A percentile compares a stretch with the other conserved stretches of the same genome.
Conservation (phyloP, 1,140 invertebrate species). For the Metaphire vulgaris region DNA sequence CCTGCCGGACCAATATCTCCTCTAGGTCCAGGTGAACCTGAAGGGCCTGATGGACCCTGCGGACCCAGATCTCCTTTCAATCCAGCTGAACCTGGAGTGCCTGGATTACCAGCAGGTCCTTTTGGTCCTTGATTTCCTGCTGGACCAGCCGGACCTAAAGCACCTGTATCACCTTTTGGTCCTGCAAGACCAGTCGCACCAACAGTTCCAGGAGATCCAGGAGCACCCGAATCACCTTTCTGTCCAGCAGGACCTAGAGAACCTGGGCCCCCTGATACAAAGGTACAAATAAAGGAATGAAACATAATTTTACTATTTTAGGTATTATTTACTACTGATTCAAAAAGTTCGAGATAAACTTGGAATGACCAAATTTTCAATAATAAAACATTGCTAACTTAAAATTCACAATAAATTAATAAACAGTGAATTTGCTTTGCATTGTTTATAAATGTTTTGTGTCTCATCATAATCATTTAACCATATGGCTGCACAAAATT, state of each 20-base stretch:
- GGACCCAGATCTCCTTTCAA: slow-evolving; percentile 54
- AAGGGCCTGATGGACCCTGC: not conserved
- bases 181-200: slow-evolving; percentile 16
- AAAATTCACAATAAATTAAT: no score
- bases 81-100: slow-evolving; percentile 47
- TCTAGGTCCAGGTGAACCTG: slow-evolving; percentile 44
- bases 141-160: slow-evolving; percentile 3
- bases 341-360: no score
- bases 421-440: no score
- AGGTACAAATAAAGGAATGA: no score
- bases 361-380: no score
- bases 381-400: no score
- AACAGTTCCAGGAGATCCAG: not conserved
- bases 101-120: slow-evolving; percentile 16
- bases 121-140: not conserved
- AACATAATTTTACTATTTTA: no score
- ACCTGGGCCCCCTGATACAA: not conserved
- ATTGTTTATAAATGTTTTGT: no score
- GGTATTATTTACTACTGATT: no score
- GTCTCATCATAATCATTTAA: no score
- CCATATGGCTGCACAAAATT: no score
- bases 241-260: slow-evolving; percentile 5
- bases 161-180: slow-evolving; percentile 7
- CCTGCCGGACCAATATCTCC: slow-evolving; percentile 15
- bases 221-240: slow-evolving; percentile 4